phyloP scores from a whole-genome alignment of 1,140 invertebrate genomes.

The Drosophila leontia region DNA sequence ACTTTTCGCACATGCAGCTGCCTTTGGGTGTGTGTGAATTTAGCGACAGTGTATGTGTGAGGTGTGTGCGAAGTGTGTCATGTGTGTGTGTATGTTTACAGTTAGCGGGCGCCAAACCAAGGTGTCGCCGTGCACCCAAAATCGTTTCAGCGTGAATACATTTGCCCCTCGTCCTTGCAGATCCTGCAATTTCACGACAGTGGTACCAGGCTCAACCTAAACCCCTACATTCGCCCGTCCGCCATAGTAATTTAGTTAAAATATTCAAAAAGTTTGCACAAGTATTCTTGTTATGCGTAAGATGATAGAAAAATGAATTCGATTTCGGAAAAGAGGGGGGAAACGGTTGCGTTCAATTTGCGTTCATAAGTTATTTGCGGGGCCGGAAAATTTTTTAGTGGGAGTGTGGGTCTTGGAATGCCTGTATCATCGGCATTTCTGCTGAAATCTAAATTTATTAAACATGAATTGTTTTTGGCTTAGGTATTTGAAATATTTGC shows the following conservation, averaged over 20 bases:
- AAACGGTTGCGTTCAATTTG: constrained; percentile 14
- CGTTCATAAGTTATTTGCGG: constrained; percentile 32
- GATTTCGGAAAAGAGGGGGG: background rate
- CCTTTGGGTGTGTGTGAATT: constrained; percentile 11
- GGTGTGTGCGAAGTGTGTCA: constrained; percentile 8
- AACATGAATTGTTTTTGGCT: constrained; percentile 17
- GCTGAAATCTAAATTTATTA: constrained; percentile 35
- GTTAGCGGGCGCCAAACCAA: constrained; percentile 82
- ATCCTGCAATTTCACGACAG: constrained; percentile 38
- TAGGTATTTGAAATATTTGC: constrained; percentile 13
- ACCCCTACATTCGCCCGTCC: constrained; percentile 8
- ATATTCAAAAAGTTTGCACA: constrained; percentile 43
- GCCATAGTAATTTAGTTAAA: constrained; percentile 49
- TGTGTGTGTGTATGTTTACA: constrained; percentile 71
- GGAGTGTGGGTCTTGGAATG: constrained; percentile 11
- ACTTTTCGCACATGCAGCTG: constrained; percentile 75
- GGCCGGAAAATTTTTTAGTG: background rate
- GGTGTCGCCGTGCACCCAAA: constrained; percentile 80
- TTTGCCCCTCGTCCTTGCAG: constrained; percentile 54
- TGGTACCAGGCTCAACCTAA: constrained; percentile 41
- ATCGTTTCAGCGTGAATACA: constrained; percentile 82
- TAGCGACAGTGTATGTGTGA: constrained; percentile 8
- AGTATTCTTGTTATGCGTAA: constrained; percentile 38
- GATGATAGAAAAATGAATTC: constrained; percentile 46
- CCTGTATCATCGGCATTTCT: constrained; percentile 25